Base-by-base conservation (phyloP, 1,140 invertebrate species). In the Grapholita molesta region DNA sequence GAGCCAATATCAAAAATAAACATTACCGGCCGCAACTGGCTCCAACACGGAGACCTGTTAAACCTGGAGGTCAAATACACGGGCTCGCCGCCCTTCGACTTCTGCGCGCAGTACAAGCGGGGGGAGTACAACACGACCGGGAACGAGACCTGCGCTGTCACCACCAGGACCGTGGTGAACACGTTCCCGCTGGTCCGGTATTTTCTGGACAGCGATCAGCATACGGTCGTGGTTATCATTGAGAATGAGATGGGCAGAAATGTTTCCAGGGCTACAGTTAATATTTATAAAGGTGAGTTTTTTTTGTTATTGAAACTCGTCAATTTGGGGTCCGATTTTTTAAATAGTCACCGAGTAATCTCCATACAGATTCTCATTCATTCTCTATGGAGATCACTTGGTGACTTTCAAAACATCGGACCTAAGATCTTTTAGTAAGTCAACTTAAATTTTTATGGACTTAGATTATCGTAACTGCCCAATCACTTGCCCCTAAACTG, bases 111-210 rank as follows among this genome's bases (percentile, higher is more conserved):
- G 35, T 94, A 94, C 71, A 89, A 92, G 74, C 67, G 81, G 73
- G 96, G 96, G 0, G 92, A 94, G 15, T 96, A 97, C 77, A 97
- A 97, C 82, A 84, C 94, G 0, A 97, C 96, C 0, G 96, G 96
- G 23, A 96, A 96, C 75, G 96, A 97, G 84, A 96, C 94, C 0
- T 97, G 96, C 76, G 66, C 73, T 1, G 38, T 53, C 1, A 92
- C 87, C 70, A 65, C 80, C 4, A 70, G 72, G 69, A 87, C 86
- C 0, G 75, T 89, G 0, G 91, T 90, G 0, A 96, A 95, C 76
- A 91, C 94, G 24, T 95, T 96, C 77, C 85, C 89, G 0, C 93
- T 96, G 18, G 83, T 88, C 1, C 94, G 95, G 70, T 97, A 95
- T 79, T 96, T 97, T 71, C 86, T 93, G 4, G 93, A 94, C 53